Evolutionary conservation across 1,140 invertebrate species (phyloP).

Genomic region (Cotesia vestalis): DNA sequence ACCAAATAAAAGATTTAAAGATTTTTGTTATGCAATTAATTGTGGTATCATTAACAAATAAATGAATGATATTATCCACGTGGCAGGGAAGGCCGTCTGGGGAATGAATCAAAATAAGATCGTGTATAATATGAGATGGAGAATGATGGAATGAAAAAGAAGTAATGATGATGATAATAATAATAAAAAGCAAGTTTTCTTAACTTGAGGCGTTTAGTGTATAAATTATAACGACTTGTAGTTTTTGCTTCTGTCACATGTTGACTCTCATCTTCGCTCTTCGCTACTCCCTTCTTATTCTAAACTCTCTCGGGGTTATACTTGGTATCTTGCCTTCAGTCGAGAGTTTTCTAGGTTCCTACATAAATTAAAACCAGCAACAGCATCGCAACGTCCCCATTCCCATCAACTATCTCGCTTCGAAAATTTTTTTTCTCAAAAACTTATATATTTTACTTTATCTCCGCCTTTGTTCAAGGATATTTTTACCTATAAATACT

Average conservation of each 20-base stretch:
- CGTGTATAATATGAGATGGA: neutral
- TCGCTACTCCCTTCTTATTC: slow-evolving; percentile 16
- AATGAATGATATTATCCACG: slow-evolving; percentile 16
- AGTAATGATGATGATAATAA: neutral
- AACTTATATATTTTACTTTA: slow-evolving; percentile 2
- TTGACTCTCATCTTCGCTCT: slow-evolving; percentile 39
- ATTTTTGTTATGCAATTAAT: neutral
- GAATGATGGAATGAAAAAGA: no score
- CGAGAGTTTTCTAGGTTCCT: slow-evolving; percentile 51
- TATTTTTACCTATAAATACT: slow-evolving; percentile 41
- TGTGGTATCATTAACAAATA: neutral
- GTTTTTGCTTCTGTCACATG: slow-evolving; percentile 53
- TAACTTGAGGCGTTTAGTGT: slow-evolving; percentile 29
- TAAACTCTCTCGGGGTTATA: slow-evolving; percentile 5
- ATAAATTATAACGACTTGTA: slow-evolving; percentile 40
- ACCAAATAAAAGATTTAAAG: neutral
- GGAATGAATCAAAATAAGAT: slow-evolving; percentile 52
- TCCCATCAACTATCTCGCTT: slow-evolving; percentile 3
- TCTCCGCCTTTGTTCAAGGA: slow-evolving; percentile 4
- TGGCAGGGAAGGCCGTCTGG: slow-evolving; percentile 41
- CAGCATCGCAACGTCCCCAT: slow-evolving; percentile 24
- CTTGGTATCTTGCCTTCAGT: slow-evolving; percentile 38
- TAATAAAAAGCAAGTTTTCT: slow-evolving; percentile 21
- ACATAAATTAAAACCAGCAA: slow-evolving; percentile 53
- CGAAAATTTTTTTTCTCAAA: neutral